Evolutionary conservation across 1,140 invertebrate species (phyloP).

Genomic region (Rhynchophorus ferrugineus): DNA sequence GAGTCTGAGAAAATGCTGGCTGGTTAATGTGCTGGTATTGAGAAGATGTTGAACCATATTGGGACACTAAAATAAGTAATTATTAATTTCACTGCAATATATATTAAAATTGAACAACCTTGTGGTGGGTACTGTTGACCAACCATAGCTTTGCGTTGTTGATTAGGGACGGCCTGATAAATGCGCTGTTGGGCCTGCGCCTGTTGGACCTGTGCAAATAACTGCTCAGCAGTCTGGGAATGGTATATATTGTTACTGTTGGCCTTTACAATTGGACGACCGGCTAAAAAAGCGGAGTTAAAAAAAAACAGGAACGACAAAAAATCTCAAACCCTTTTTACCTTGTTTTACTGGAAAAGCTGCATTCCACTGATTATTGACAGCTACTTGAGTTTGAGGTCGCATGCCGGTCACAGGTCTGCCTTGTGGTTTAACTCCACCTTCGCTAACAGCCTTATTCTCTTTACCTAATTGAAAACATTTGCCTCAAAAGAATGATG

Average conservation of each 20-base stretch:
- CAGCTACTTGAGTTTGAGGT: conserved; percentile 29
- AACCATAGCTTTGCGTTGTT: conserved; percentile 28
- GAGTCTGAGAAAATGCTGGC: conserved; percentile 17
- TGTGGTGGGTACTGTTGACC: conserved; percentile 15
- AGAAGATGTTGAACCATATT: conserved; percentile 21
- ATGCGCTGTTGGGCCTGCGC: conserved; percentile 33
- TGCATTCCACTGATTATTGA: conserved; percentile 31
- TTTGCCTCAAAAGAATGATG: neutral
- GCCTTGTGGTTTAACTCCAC: conserved; percentile 36
- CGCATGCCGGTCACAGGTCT: conserved; percentile 44
- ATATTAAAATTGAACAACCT: conserved; percentile 1
- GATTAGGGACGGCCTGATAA: conserved; percentile 26
- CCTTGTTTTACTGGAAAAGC: conserved; percentile 29
- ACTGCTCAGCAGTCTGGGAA: conserved; percentile 30
- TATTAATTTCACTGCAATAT: neutral
- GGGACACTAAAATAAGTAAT: conserved; percentile 3
- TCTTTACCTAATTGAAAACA: conserved; percentile 26
- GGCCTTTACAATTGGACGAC: conserved; percentile 52
- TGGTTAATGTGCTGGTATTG: conserved; percentile 19
- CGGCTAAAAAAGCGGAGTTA: conserved; percentile 30
- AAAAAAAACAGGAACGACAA: neutral
- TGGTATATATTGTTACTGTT: conserved; percentile 35
- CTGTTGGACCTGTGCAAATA: conserved; percentile 37
- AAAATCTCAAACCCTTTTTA: conserved; percentile 2
- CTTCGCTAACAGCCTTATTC: conserved; percentile 23